Conservation (phyloP, 2,888 invertebrate genomes). For the Bursaphelenchus okinawaensis region DNA sequence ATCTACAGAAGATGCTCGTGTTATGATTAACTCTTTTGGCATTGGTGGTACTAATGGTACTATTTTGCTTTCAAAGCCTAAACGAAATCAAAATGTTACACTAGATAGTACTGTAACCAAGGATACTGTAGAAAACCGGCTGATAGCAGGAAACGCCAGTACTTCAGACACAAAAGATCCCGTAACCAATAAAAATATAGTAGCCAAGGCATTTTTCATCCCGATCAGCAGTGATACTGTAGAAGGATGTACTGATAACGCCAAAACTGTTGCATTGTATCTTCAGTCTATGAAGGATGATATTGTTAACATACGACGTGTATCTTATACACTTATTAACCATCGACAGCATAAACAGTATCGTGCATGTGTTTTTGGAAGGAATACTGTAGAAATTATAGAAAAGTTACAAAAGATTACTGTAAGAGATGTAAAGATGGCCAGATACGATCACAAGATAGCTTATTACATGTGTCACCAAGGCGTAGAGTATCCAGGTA, state of each 20-base stretch:
- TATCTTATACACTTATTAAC: constrained; percentile 28
- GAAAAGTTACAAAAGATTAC: constrained; percentile 10
- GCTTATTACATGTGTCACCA: constrained; percentile 50
- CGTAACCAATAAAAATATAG: background rate
- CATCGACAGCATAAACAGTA: constrained; percentile 27
- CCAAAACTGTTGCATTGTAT: constrained; percentile 7
- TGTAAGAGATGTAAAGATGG: background rate
- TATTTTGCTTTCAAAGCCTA: constrained; percentile 3
- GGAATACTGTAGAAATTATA: constrained; percentile 13
- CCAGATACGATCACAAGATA: constrained; percentile 17
- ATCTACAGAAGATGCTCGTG: background rate
- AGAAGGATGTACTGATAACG: constrained; percentile 1
- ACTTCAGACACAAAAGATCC: no score
- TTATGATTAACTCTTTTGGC: constrained; percentile 46
- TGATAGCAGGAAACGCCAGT: no score
- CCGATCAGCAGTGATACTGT: constrained; percentile 32
- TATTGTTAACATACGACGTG: background rate
- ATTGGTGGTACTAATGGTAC: constrained; percentile 53
- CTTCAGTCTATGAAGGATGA: constrained; percentile 3
- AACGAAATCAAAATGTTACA: background rate
- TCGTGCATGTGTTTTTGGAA: constrained; percentile 23
- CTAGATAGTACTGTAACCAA: no score
- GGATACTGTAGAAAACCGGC: constrained; percentile 5
- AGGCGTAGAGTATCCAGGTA: constrained; percentile 42
- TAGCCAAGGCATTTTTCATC: constrained; percentile 13